phyloP scores from a whole-genome alignment of 2,888 invertebrate genomes.

The Smittia sp. region DNA sequence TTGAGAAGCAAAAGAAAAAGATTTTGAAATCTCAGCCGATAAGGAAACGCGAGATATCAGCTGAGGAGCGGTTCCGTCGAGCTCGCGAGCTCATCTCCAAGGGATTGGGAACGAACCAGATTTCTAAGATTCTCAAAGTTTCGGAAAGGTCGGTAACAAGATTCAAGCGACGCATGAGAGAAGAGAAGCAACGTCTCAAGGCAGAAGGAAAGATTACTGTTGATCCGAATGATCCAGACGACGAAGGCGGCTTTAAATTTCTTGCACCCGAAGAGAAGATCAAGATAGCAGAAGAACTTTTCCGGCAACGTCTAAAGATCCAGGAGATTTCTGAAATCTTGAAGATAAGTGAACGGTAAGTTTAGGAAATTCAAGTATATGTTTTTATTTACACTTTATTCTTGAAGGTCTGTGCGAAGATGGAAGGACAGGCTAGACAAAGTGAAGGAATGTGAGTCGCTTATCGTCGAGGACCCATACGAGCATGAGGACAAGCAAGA shows the following conservation, averaged over 20 bases:
- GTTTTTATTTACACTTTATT: not conserved
- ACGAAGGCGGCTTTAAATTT: constrained; percentile 19
- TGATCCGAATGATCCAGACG: constrained; percentile 35
- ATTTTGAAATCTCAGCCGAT: not conserved
- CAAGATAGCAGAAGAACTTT: constrained; percentile 17
- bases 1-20: not conserved
- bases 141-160: constrained; percentile 35
- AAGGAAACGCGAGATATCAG: constrained; percentile 4
- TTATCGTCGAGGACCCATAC: not conserved
- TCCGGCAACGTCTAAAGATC: constrained; percentile 7
- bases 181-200: constrained; percentile 16
- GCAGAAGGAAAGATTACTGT: constrained; percentile 26
- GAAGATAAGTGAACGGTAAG: constrained; percentile 22
- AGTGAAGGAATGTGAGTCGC: not conserved
- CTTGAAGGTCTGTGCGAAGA: constrained; percentile 24
- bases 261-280: constrained; percentile 7
- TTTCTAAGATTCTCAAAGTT: constrained; percentile 34
- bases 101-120: constrained; percentile 27
- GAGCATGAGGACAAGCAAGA: not conserved
- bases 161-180: constrained; percentile 29
- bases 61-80: constrained; percentile 1
- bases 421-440: constrained; percentile 32
- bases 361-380: not conserved
- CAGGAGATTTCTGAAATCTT: constrained; percentile 19
- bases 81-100: constrained; percentile 19